Evolutionary conservation across 2,797 vertebrate genomes (phyloP).

Genomic region (Vipera ursinii): DNA sequence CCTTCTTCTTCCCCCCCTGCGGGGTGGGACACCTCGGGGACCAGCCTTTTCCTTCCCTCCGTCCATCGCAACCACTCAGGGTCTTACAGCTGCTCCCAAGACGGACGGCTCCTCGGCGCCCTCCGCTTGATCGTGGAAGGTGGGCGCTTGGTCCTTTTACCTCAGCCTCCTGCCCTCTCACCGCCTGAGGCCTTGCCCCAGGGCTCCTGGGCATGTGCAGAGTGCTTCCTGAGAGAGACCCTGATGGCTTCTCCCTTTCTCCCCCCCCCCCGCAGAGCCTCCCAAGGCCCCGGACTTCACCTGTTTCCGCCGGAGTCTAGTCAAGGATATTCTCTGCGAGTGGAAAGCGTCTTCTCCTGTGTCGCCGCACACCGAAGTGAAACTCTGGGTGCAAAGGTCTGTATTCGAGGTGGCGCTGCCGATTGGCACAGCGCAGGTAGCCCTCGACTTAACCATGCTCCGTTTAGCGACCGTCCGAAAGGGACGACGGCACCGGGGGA

Average conservation of each 20-base stretch:
- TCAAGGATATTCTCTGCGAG: slow-evolving; percentile 79
- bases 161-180: background rate
- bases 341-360: slow-evolving; percentile 66
- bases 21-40: accelerated
- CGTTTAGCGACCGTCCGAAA: background rate
- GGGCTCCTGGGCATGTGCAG: background rate
- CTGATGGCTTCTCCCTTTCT: background rate
- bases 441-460: background rate
- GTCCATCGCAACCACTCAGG: slow-evolving; percentile 69
- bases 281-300: slow-evolving; percentile 70
- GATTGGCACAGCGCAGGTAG: accelerated
- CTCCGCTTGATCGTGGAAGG: slow-evolving; percentile 76
- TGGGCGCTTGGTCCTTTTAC: slow-evolving; percentile 45
- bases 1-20: accelerated
- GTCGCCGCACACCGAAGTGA: slow-evolving; percentile 60
- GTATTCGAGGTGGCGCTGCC: background rate
- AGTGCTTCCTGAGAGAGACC: background rate
- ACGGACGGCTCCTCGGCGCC: slow-evolving; percentile 48
- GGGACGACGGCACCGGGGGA: no score
- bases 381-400: slow-evolving; percentile 74
- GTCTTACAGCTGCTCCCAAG: slow-evolving; percentile 75
- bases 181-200: background rate
- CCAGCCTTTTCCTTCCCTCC: background rate
- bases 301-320: slow-evolving; percentile 79
- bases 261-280: slow-evolving; percentile 67